phyloP scores from a whole-genome alignment of 1,140 invertebrate genomes.

The Littorina saxatilis region DNA sequence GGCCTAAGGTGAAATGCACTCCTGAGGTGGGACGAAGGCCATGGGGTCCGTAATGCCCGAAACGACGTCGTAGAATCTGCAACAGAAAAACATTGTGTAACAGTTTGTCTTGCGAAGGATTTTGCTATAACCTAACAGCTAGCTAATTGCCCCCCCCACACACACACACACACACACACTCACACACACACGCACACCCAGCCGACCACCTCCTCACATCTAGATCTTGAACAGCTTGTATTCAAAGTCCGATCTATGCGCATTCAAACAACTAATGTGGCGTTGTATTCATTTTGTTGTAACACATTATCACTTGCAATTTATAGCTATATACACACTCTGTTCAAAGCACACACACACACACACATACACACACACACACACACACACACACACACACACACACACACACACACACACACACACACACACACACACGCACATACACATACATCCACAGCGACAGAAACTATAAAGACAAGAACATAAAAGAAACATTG shows the following conservation, averaged over 20 bases:
- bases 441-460: background rate
- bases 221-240: background rate
- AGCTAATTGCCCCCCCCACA: background rate
- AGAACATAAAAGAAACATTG: too few relatives aligned
- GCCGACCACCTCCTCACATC: background rate
- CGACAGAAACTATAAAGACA: background rate
- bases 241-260: background rate
- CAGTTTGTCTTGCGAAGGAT: too few relatives aligned
- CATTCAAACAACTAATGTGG: too few relatives aligned
- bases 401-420: constrained; percentile 22
- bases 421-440: constrained; percentile 2
- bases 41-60: constrained; percentile 60
- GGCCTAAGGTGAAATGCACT: constrained; percentile 38
- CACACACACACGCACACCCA: constrained; percentile 19
- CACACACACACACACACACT: constrained; percentile 28
- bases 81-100: constrained; percentile 32
- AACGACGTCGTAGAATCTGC: constrained; percentile 60
- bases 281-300: too few relatives aligned
- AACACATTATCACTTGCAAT: too few relatives aligned
- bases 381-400: constrained; percentile 17
- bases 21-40: constrained; percentile 60
- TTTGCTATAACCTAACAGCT: too few relatives aligned
- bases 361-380: constrained; percentile 5
- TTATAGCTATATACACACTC: too few relatives aligned
- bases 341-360: too few relatives aligned